Conservation (phyloP, 2,888 invertebrate genomes). For the Iselma pallidipennis region DNA sequence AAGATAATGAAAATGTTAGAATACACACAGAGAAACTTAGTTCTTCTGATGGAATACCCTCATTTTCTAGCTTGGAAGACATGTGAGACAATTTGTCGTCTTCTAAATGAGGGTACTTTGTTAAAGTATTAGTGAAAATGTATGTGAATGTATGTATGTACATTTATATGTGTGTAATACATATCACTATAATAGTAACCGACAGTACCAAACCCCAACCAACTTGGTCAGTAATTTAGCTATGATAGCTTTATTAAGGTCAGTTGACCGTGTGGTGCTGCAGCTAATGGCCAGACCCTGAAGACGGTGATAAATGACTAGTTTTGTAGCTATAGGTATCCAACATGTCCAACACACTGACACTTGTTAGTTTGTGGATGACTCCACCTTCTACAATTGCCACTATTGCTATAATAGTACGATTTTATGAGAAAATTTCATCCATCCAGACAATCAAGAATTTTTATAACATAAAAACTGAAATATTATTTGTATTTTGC, state of each 20-base stretch:
- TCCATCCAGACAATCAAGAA: background rate
- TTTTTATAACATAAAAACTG: background rate
- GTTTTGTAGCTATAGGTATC: slow-evolving; percentile 24
- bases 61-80: background rate
- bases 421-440: no score
- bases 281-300: slow-evolving; percentile 45
- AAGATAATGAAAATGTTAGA: background rate
- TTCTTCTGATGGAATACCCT: background rate
- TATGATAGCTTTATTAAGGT: slow-evolving; percentile 51
- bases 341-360: slow-evolving; percentile 35
- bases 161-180: background rate
- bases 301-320: slow-evolving; percentile 51
- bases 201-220: background rate
- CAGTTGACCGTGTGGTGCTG: slow-evolving; percentile 44
- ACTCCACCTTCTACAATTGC: slow-evolving; percentile 25
- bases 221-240: slow-evolving; percentile 37
- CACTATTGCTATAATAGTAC: background rate
- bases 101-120: background rate
- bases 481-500: background rate
- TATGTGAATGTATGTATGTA: no score
- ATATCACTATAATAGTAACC: background rate
- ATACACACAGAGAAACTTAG: background rate
- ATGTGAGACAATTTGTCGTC: background rate
- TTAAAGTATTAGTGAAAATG: background rate
- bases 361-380: slow-evolving; percentile 45